These are phyloP conservation scores for Cartodere bifasciata DNA, from an alignment of 2,888 invertebrate species.

Conservation along the genomic window DNA sequence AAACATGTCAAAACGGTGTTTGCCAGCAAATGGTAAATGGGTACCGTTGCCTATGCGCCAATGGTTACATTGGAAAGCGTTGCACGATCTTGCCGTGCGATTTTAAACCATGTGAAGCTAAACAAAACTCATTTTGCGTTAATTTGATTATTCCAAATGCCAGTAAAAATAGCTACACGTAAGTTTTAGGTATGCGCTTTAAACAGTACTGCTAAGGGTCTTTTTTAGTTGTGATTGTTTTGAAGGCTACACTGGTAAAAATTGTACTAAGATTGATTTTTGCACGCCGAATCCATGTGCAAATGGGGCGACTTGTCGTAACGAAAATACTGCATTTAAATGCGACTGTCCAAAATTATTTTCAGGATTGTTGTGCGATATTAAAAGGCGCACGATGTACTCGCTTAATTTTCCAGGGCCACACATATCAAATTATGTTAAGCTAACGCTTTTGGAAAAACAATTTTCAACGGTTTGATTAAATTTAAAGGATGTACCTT, in stretches of 20 bases:
- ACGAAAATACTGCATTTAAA: conserved; percentile 25
- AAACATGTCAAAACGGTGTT: conserved; percentile 33
- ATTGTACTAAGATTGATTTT: conserved; percentile 37
- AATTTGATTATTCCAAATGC: conserved; percentile 33
- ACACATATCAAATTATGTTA: conserved; percentile 45
- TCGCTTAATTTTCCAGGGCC: conserved; percentile 43
- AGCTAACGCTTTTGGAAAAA: conserved; percentile 36
- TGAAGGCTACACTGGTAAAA: conserved; percentile 39
- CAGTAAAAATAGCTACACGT: conserved; percentile 35
- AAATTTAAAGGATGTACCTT: not conserved
- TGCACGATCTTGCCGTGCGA: conserved; percentile 46
- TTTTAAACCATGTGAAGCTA: conserved; percentile 40
- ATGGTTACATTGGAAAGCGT: conserved; percentile 40
- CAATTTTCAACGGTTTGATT: conserved; percentile 35
- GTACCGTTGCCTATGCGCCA: conserved; percentile 38
- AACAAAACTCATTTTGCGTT: conserved; percentile 34
- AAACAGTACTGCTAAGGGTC: not conserved
- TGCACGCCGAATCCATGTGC: conserved; percentile 35
- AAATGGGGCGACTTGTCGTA: conserved; percentile 33
- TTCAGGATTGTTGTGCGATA: conserved; percentile 39
- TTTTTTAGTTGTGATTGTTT: conserved; percentile 41
- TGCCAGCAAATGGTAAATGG: conserved; percentile 31
- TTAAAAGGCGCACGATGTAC: conserved; percentile 37
- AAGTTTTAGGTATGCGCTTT: conserved; percentile 8
- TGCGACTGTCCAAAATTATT: conserved; percentile 41